These are phyloP conservation scores for Micrastur ruficollis DNA, from an alignment of 2,797 vertebrate species.

Conservation along the genomic window DNA sequence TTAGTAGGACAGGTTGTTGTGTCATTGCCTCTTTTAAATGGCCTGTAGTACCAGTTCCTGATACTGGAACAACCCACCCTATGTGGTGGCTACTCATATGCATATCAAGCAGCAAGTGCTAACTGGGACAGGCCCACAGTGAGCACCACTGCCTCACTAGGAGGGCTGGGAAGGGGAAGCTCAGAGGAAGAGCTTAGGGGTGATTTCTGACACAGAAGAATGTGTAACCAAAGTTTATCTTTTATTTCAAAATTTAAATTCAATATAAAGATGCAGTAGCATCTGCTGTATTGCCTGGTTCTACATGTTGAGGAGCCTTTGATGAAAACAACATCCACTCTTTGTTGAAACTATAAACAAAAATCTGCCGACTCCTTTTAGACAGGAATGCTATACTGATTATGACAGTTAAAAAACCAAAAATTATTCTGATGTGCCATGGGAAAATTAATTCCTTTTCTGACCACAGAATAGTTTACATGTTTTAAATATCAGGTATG, in stretches of 20 bases:
- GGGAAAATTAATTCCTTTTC: background rate
- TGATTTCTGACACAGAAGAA: conserved; percentile 6
- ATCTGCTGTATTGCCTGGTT: conserved; percentile 10
- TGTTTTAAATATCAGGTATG: background rate
- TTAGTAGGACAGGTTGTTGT: background rate
- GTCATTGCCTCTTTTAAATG: background rate
- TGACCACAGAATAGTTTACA: background rate
- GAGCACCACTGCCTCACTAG: background rate
- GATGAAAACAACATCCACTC: background rate
- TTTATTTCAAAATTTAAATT: conserved; percentile 11
- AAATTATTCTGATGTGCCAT: background rate
- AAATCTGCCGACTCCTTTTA: background rate
- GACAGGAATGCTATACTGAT: background rate
- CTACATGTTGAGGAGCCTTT: background rate
- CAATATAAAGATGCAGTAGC: background rate
- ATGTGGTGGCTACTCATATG: background rate
- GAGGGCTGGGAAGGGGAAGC: background rate
- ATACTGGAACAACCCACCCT: background rate
- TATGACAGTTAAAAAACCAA: background rate
- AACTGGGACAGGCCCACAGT: background rate
- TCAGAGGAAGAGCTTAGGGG: conserved; percentile 31
- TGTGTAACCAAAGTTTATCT: background rate
- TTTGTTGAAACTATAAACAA: conserved; percentile 15
- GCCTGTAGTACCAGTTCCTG: background rate
- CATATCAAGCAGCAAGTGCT: background rate